A percentile compares a stretch with the other conserved stretches of the same genome.
Conservation (phyloP, 2,888 invertebrate species). For the Microplitis deprimator region DNA sequence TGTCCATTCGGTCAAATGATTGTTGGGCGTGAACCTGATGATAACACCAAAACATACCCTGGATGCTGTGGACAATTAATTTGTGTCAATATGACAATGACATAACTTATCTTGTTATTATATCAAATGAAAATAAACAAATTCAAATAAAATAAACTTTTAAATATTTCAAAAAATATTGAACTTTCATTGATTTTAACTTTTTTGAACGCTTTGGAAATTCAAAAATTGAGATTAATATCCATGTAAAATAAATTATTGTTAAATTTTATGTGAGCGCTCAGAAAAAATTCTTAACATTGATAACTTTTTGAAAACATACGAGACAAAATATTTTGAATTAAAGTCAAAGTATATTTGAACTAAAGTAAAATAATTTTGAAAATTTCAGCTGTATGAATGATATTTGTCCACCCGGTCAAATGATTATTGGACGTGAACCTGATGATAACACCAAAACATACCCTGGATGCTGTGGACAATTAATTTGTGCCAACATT, state of each 20-base stretch:
- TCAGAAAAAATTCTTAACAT: not conserved
- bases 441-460: slow-evolving; percentile 1
- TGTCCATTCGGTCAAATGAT: slow-evolving; percentile 12
- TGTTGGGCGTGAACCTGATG: not conserved
- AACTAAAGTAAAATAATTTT: not conserved
- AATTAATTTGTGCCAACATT: slow-evolving; percentile 6
- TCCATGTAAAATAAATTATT: too few relatives aligned
- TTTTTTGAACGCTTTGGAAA: too few relatives aligned
- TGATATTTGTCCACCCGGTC: slow-evolving; percentile 25
- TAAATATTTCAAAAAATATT: too few relatives aligned
- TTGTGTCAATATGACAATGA: not conserved
- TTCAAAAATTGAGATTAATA: too few relatives aligned
- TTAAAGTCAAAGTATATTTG: too few relatives aligned
- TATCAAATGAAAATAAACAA: too few relatives aligned
- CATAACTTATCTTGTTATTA: too few relatives aligned
- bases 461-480: slow-evolving; percentile 18
- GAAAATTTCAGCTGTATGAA: slow-evolving; percentile 7
- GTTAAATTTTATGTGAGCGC: too few relatives aligned
- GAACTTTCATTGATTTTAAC: too few relatives aligned
- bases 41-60: slow-evolving; percentile 3
- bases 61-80: slow-evolving; percentile 20
- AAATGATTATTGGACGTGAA: not conserved
- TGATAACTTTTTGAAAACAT: too few relatives aligned
- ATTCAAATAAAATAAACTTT: too few relatives aligned
- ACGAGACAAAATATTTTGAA: too few relatives aligned